Evolutionary conservation across 2,888 invertebrate species (phyloP), one percentile per base, ranked within the genome.

Genomic region (Muschampia plurimacula): DNA sequence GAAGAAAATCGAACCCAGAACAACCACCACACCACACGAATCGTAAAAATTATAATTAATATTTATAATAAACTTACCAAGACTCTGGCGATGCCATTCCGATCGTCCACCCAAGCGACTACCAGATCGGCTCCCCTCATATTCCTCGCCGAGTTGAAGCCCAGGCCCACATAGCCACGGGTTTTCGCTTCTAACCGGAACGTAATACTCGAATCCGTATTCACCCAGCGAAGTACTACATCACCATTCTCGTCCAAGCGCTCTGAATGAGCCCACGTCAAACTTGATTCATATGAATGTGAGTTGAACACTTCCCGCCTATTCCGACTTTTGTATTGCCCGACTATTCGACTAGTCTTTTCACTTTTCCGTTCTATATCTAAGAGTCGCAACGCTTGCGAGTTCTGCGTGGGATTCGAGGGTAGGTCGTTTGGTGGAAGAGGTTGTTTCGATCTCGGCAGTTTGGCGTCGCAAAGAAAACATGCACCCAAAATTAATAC

Each of bases 31-130:
- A 32, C 32, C 32, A 32, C 32, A 32, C 32, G 32, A 3, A 32
- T 32, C 32, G 0, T 32, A 32, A 32, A 1, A 32, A 32, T 32
- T 32, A 32, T 32, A 32, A 32, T 32, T 32, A 32, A 32, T 36
- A 10, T 5, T 12, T 13, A 12, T n/a, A 49, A n/a, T 15, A n/a
- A 83, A 95, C 96, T 96, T 91, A 97, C 97, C 96, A 97, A 96
- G 90, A 97, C 96, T 91, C 97, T 96, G 81, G 97, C 97, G 91
- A 89, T 92, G 80, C 92, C 93, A 83, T 90, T 93, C 83, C 89
- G 89, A 86, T 97, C 96, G 92, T 97, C 97, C 80, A 98, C 97
- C 98, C 98, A 98, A 74, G 97, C 98, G 86, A 98, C 96, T 79
- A 98, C 96, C 92, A 98, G 96, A 95, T 98, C 98, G 74, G 97